Evolutionary conservation across 2,888 invertebrate genomes (phyloP).

Genomic region (Camponotus fellah): DNA sequence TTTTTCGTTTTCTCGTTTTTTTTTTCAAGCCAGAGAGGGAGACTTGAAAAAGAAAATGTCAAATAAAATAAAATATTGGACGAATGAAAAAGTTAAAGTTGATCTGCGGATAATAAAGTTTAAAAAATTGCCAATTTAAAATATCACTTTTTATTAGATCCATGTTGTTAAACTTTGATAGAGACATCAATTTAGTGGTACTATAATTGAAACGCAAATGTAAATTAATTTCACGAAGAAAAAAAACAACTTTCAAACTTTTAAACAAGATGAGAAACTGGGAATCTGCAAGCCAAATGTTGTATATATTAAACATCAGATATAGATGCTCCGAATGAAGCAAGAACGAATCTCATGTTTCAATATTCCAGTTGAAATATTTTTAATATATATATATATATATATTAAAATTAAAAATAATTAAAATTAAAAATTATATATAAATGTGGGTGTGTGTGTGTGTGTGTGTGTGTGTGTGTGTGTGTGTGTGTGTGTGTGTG

Average conservation of each 20-base stretch:
- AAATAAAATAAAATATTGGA: not conserved
- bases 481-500: not conserved
- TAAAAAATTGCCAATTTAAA: conserved; percentile 19
- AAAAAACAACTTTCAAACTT: conserved; percentile 39
- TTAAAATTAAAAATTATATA: too few relatives aligned
- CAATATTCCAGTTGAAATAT: not conserved
- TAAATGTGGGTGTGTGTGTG: too few relatives aligned
- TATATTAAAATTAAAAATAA: too few relatives aligned
- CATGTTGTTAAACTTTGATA: conserved; percentile 31
- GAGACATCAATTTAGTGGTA: conserved; percentile 27
- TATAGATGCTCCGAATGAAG: not conserved
- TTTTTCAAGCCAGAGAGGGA: not conserved
- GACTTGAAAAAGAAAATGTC: conserved; percentile 5
- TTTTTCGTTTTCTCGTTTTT: conserved; percentile 14
- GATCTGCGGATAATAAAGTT: conserved; percentile 34
- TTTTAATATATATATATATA: not conserved
- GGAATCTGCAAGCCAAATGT: conserved; percentile 19
- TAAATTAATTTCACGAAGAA: conserved; percentile 20
- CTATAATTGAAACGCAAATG: conserved; percentile 40
- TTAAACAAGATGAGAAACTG: conserved; percentile 28
- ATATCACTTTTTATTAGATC: conserved; percentile 32
- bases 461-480: too few relatives aligned
- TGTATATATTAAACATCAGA: conserved; percentile 15
- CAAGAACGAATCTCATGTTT: not conserved
- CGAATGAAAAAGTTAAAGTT: conserved; percentile 14